Evolutionary conservation across 1,140 invertebrate genomes (phyloP).

Genomic region (Sitobion miscanthi): DNA sequence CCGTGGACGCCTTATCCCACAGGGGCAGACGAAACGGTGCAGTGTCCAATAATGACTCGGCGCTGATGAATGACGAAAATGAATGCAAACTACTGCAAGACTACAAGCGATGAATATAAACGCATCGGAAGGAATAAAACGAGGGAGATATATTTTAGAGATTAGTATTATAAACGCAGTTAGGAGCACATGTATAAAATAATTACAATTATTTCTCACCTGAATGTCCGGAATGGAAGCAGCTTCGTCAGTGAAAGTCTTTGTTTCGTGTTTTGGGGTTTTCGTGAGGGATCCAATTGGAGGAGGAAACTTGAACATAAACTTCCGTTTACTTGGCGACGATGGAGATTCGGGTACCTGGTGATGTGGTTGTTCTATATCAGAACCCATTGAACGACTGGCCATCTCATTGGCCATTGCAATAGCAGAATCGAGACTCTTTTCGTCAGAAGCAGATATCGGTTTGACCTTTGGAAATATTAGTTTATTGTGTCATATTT

Average conservation of each 20-base stretch:
- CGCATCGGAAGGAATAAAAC: conserved; percentile 18
- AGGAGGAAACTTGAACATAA: conserved; percentile 83
- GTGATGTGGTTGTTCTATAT: conserved; percentile 61
- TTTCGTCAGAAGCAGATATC: conserved; percentile 91
- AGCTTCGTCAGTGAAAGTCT: conserved; percentile 89
- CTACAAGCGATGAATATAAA: conserved; percentile 59
- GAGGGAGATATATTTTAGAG: not conserved
- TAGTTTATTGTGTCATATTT: not conserved
- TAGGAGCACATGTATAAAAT: not conserved
- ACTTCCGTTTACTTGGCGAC: conserved; percentile 83
- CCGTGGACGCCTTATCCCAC: conserved; percentile 76
- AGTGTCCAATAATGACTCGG: conserved; percentile 63
- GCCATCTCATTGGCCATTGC: conserved; percentile 93
- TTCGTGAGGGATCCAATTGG: conserved; percentile 62
- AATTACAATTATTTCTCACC: conserved; percentile 66
- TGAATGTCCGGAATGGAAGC: conserved; percentile 88
- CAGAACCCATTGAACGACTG: conserved; percentile 76
- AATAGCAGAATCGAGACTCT: conserved; percentile 91
- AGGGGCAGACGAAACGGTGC: conserved; percentile 68
- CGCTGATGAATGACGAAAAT: conserved; percentile 63
- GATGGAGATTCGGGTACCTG: conserved; percentile 72
- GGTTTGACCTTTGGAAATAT: conserved; percentile 76
- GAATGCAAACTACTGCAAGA: conserved; percentile 68
- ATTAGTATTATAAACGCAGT: conserved; percentile 19
- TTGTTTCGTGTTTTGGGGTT: conserved; percentile 72